phyloP scores from a whole-genome alignment of 2,888 invertebrate species.

The Drosophila nr. perissopoda region DNA sequence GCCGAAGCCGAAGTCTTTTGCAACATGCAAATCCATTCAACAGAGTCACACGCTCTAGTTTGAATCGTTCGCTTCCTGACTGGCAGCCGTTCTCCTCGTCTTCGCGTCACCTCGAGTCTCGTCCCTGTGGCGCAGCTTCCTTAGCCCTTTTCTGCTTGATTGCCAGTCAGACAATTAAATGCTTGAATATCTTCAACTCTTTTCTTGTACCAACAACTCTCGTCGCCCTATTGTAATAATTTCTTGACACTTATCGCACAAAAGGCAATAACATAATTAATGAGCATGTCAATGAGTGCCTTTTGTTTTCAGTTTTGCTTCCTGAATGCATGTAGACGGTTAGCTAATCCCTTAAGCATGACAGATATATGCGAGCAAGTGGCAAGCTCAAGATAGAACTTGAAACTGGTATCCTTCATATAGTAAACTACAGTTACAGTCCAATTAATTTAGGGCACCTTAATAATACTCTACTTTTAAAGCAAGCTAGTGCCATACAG shows the following conservation, averaged over 20 bases:
- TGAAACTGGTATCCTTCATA: slow-evolving; percentile 16
- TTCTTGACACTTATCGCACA: slow-evolving; percentile 81
- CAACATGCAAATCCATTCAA: slow-evolving; percentile 77
- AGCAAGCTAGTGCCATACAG: background rate
- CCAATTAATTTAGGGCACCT: background rate
- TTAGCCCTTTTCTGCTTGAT: slow-evolving; percentile 69
- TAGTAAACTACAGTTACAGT: background rate
- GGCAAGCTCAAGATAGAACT: slow-evolving; percentile 6
- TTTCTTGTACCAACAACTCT: slow-evolving; percentile 27
- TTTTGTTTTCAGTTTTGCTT: slow-evolving; percentile 63
- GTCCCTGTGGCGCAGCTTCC: slow-evolving; percentile 14
- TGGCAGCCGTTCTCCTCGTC: slow-evolving; percentile 15
- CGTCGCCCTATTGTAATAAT: slow-evolving; percentile 75
- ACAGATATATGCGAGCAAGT: slow-evolving; percentile 38
- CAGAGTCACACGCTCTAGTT: slow-evolving; percentile 79
- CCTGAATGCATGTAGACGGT: slow-evolving; percentile 41
- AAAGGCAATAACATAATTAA: slow-evolving; percentile 81
- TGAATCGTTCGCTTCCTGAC: slow-evolving; percentile 74
- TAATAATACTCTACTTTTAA: background rate
- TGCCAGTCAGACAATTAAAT: slow-evolving; percentile 78
- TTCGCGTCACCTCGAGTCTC: background rate
- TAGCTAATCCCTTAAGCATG: slow-evolving; percentile 57
- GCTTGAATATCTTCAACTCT: slow-evolving; percentile 65
- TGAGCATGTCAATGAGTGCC: slow-evolving; percentile 79
- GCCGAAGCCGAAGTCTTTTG: slow-evolving; percentile 34